Evolutionary conservation across 1,140 invertebrate species (phyloP), one percentile per base, ranked within the genome.

Genomic region (Eurosta solidaginis): DNA sequence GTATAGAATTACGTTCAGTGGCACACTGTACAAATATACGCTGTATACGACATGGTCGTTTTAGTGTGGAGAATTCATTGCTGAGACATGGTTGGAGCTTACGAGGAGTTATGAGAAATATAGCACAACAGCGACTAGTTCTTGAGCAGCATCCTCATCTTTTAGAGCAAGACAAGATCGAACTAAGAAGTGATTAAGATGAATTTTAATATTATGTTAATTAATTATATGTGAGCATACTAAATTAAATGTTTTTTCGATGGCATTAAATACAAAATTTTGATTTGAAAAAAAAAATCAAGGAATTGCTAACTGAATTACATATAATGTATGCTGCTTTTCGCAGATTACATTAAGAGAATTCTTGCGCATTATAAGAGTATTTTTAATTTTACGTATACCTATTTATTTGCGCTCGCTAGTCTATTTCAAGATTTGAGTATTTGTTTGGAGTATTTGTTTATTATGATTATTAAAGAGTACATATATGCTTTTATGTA

Each of bases 71-170:
- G 0, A 88, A 94, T 82, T 92, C 96, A 12, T 87, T 98, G 6
- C 88, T 98, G 1, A 88, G 91, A 36, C 96, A 97, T 89, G 92
- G 97, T 81, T 98, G 96, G 94, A 91, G 89, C 76, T 81, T 97
- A 29, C 84, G 93, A 77, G 84, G 93, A 82, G 92, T 98, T 68
- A 78, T 96, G 3, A 87, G 91, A 3, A 97, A 96, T 84, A 92
- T 98, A 79, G 81, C 88, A 17, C 76, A 81, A 1, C 92, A 92
- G 81, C 80, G 85, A 9, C 81, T 89, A 52, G 83, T 93, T 33
- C 74, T 93, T 9, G 81, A 89, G 25, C 81, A 90, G 45, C 89
- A 92, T 88, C 84, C 88, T 77, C 80, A 88, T 54, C 75, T 93
- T 20, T 77, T 92, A 12, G 74, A 88, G 20, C 89, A 85, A 63